Base-by-base conservation (phyloP, 2,888 invertebrate genomes). In the Orthosia gracilis region DNA sequence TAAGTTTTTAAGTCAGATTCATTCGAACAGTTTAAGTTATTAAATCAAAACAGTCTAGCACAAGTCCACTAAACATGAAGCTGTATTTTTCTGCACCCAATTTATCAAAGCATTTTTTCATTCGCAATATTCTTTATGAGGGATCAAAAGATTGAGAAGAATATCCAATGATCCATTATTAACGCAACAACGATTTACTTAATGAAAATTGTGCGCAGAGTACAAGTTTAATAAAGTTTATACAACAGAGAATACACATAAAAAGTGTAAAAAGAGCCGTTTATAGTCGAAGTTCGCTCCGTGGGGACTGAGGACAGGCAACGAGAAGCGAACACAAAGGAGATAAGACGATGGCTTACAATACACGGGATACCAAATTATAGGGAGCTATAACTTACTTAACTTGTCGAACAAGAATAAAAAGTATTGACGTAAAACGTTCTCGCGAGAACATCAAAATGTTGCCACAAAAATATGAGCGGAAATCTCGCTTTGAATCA, bases 201-300 rank as follows among this genome's bases (percentile, higher is more conserved):
- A 88, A 91, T 89, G 89, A 87, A 89, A 89, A 76, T 68, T 86
- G 85, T 85, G 82, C 82, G 82, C 82, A 79, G 57, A 82, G 80
- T 73, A 81, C 80, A 89, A 88, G 83, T 90, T 90, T 88, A 88
- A 89, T 88, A 88, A 90, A 89, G 88, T 91, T 91, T 85, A 64
- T 75, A 74, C 71, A 70, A 63, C 74, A 72, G 57, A 72, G 73
- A 78, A 87, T 85, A 88, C 82, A 86, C 83, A 85, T 84, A 86
- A 86, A 82, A 86, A 73, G 73, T 78, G 82, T 78, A 84, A 66
- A 89, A 88, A 87, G 86, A 87, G 83, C 82, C 88, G 89, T 89
- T 90, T 87, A 89, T 86, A 85, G 89, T 86, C 82, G 70, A 91
- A 91, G 90, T 92, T 91, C 40, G 76, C 71, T 82, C 76, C 76